phyloP scores from a whole-genome alignment of 2,797 vertebrate species.

The Mormyrops attenuatus region DNA sequence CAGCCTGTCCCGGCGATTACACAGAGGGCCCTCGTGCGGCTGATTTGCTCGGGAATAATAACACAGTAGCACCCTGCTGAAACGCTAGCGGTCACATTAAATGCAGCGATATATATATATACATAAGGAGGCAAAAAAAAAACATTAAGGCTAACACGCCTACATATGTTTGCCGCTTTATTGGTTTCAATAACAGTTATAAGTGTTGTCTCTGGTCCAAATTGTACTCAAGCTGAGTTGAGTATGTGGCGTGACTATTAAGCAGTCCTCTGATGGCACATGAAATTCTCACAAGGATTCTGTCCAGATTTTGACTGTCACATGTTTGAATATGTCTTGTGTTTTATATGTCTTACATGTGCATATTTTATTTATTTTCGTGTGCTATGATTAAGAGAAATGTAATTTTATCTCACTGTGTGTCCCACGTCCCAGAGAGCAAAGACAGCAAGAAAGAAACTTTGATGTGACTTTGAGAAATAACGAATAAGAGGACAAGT shows the following conservation, averaged over 20 bases:
- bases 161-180: slow-evolving; percentile 23
- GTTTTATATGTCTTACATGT: background rate
- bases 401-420: background rate
- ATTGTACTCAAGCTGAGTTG: background rate
- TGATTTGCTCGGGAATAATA: slow-evolving; percentile 35
- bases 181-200: slow-evolving; percentile 16
- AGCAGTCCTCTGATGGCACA: background rate
- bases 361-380: background rate
- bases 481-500: background rate
- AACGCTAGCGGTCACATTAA: slow-evolving; percentile 32
- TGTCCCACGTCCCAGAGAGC: background rate
- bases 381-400: background rate
- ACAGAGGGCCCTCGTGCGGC: slow-evolving; percentile 27
- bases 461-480: background rate
- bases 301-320: background rate
- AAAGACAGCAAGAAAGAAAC: background rate
- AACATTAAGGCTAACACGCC: slow-evolving; percentile 2
- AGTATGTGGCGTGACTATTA: background rate
- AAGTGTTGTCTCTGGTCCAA: slow-evolving; percentile 5
- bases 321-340: background rate
- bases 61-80: slow-evolving; percentile 20
- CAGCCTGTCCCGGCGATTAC: slow-evolving; percentile 36
- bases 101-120: background rate
- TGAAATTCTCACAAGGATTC: background rate
- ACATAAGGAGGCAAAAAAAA: background rate